Conservation (phyloP, 2,113 vertebrate genomes). For the Colinus virginianus region DNA sequence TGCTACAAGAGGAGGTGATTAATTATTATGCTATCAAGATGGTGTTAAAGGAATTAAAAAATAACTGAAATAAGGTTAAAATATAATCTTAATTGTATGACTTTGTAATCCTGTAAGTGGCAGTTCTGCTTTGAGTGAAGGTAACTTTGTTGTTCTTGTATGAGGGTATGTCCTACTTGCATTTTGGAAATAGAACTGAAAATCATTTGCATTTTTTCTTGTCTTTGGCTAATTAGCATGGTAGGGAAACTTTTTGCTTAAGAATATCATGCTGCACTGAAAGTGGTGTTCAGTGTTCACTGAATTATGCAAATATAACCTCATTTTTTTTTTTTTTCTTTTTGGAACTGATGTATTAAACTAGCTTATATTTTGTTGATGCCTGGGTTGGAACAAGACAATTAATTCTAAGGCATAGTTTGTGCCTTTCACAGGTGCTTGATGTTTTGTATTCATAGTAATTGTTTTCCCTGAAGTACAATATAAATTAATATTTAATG, state of each 20-base stretch:
- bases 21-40: neutral
- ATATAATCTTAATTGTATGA: neutral
- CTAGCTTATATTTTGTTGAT: constrained; percentile 17
- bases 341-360: neutral
- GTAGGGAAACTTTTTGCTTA: constrained; percentile 44
- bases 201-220: constrained; percentile 31
- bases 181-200: neutral
- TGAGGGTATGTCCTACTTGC: neutral
- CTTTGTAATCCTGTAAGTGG: neutral
- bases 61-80: neutral
- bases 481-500: constrained; percentile 75
- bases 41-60: neutral
- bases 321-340: constrained; percentile 32
- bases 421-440: constrained; percentile 60
- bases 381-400: constrained; percentile 13
- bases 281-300: constrained; percentile 33
- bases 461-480: constrained; percentile 71
- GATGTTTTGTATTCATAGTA: constrained; percentile 60
- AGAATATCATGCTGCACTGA: constrained; percentile 30
- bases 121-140: neutral
- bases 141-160: neutral
- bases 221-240: constrained; percentile 19
- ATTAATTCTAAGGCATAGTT: constrained; percentile 32
- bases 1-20: neutral
- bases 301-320: constrained; percentile 71